Evolutionary conservation across 2,888 invertebrate genomes (phyloP).

Genomic region (Lycia hirtaria): DNA sequence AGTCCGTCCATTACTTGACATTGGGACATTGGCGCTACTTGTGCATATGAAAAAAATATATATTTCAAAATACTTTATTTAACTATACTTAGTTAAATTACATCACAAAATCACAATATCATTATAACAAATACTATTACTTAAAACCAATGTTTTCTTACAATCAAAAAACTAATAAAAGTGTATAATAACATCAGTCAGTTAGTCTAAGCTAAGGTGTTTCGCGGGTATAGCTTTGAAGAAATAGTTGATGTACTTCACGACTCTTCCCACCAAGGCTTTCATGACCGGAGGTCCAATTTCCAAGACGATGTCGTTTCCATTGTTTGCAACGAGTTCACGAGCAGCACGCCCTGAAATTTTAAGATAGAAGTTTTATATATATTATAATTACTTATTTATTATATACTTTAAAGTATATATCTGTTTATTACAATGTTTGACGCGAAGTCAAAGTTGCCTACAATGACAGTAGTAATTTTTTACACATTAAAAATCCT

Average conservation of each 20-base stretch:
- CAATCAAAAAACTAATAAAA: too few relatives aligned
- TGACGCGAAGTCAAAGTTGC: background rate
- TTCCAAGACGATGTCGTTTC: constrained; percentile 58
- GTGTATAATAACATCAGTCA: background rate
- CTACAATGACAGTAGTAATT: background rate
- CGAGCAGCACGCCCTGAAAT: constrained; percentile 44
- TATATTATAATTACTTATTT: too few relatives aligned
- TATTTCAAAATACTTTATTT: too few relatives aligned
- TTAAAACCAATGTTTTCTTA: too few relatives aligned
- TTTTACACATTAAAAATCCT: too few relatives aligned
- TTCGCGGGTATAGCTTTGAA: constrained; percentile 45
- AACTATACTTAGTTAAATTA: too few relatives aligned
- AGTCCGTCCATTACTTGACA: too few relatives aligned
- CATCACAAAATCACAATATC: too few relatives aligned
- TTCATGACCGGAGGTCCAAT: constrained; percentile 53
- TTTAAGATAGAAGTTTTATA: background rate
- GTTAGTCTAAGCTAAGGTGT: constrained; percentile 47
- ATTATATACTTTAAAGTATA: too few relatives aligned
- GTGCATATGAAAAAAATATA: too few relatives aligned
- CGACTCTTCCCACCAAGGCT: constrained; percentile 35
- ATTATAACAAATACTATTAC: too few relatives aligned
- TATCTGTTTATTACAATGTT: background rate
- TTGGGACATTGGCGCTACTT: too few relatives aligned
- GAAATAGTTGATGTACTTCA: constrained; percentile 41
- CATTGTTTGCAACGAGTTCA: constrained; percentile 48